Evolutionary conservation across 35 echinoderm and acorn worm species (phyloP).

Genomic region (Eucidaris tribuloides): DNA sequence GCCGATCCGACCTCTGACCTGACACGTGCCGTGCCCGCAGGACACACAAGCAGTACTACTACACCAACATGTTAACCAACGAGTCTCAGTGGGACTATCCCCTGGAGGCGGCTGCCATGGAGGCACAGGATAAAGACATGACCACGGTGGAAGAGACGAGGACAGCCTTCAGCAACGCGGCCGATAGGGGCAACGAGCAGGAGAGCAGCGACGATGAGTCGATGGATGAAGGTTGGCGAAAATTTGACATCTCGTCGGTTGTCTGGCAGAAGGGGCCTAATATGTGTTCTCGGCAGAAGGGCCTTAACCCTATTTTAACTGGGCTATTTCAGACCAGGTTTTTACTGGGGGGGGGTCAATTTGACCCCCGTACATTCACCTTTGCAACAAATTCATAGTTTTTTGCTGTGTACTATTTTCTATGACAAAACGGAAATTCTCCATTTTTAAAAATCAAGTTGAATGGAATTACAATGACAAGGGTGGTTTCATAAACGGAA

Average conservation of each 20-base stretch:
- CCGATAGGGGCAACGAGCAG: neutral
- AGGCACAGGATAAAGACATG: conserved; percentile 13
- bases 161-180: neutral
- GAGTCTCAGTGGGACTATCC: conserved; percentile 96
- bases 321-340: too few species aligned
- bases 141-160: neutral
- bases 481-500: too few species aligned
- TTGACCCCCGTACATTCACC: too few species aligned
- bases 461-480: too few species aligned
- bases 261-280: neutral
- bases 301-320: neutral
- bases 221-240: conserved; percentile 26
- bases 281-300: neutral
- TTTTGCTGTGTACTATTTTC: too few species aligned
- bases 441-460: too few species aligned
- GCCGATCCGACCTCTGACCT: neutral
- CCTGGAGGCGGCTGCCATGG: conserved; percentile 32
- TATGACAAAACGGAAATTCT: too few species aligned
- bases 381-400: too few species aligned
- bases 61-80: conserved; percentile 69
- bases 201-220: conserved; percentile 59
- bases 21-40: neutral
- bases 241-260: neutral
- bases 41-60: conserved; percentile 89
- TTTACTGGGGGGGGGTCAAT: too few species aligned